Evolutionary conservation across 2,888 invertebrate species (phyloP).

Genomic region (Lepidochitona cinerea): DNA sequence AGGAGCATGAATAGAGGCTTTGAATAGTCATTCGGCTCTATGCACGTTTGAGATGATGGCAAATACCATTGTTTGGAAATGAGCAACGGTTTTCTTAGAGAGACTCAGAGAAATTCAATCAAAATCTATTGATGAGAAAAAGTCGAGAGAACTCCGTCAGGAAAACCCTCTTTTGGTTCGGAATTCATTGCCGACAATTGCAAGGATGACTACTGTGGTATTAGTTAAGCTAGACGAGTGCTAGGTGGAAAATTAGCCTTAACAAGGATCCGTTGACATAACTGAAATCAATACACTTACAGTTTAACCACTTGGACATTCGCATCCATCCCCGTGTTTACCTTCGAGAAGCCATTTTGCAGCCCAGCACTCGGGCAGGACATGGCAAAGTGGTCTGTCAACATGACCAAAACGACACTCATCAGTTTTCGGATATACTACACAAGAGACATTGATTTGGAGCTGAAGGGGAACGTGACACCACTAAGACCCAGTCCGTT

Average conservation of each 20-base stretch:
- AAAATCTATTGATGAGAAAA: neutral
- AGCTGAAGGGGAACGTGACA: neutral
- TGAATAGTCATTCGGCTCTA: too few species aligned
- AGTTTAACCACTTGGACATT: neutral
- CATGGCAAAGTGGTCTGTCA: slow-evolving; percentile 6
- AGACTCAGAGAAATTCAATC: neutral
- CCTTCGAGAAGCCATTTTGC: slow-evolving; percentile 1
- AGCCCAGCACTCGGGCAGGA: neutral
- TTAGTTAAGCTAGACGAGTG: neutral
- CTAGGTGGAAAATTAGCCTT: slow-evolving; percentile 4
- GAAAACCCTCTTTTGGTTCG: neutral
- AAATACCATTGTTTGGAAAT: neutral
- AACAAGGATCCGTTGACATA: slow-evolving; percentile 7
- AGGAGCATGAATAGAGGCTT: too few species aligned
- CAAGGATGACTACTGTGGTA: neutral
- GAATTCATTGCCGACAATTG: neutral
- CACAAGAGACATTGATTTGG: slow-evolving; percentile 3
- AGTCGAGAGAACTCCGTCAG: neutral
- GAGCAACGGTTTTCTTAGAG: neutral
- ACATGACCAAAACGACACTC: neutral
- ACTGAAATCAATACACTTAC: slow-evolving; percentile 3
- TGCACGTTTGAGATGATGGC: too few species aligned
- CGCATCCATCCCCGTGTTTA: neutral
- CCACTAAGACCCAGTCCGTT: neutral
- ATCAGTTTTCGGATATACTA: slow-evolving; percentile 3